Evolutionary conservation across 2,888 invertebrate genomes (phyloP), one percentile per base, ranked within the genome.

Genomic region (Sesia apiformis): DNA sequence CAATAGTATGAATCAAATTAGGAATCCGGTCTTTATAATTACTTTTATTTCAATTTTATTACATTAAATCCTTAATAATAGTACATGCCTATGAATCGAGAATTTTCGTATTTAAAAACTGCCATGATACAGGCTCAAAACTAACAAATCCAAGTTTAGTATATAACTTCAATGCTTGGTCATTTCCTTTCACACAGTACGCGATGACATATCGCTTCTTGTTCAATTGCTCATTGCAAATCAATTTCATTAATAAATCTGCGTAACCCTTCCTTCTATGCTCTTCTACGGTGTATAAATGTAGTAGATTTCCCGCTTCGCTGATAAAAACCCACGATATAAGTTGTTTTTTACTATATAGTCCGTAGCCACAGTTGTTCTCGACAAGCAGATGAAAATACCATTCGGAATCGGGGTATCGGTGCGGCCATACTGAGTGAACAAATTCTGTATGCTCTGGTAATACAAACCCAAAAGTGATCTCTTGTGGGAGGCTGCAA

Each of bases 271-370:
- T 66, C 46, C 60, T 58, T 49, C 68, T 61, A 51, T 67, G 57
- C 6, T 58, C 53, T 52, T 66, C 59, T 6, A 63, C 5, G 4
- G 66, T 66, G 38, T 54, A 69, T 5, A 69, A 46, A 49, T 69
- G 65, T 4, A 61, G 55, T 0, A 70, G 54, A 38, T 60, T 55
- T 4, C 69, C 69, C 41, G 60, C 60, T 63, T 69, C 68, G n/a
- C 63, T 66, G 5, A 65, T 52, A 6, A 66, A 63, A 5, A 64
- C 61, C 66, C 67, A 70, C 4, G 65, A 58, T 4, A 64, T 52
- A 4, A 67, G 54, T 40, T 65, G 54, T 4, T 58, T 8, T 4
- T 60, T 51, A 38, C 61, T 59, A 54, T 61, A 70, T 6, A 69
- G 52, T 0, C 69, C 70, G 51, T 61, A 68, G 4, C 66, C 66